Evolutionary conservation across 2,797 vertebrate genomes (phyloP).

Genomic region (Etheostoma perlongum): DNA sequence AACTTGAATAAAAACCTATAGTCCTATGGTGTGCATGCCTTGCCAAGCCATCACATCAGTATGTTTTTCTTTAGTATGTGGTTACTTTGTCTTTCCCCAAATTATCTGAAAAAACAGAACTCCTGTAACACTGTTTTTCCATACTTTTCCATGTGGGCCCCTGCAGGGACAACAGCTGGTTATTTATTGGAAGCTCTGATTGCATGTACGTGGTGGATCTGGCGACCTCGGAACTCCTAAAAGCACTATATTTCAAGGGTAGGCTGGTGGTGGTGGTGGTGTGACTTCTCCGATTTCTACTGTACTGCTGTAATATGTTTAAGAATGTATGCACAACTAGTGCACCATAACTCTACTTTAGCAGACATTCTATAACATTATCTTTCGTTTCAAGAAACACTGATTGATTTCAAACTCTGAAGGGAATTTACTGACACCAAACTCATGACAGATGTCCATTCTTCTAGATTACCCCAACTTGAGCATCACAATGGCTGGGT

Average conservation of each 20-base stretch:
- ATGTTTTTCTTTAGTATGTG: slow-evolving; percentile 63
- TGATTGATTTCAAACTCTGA: slow-evolving; percentile 5
- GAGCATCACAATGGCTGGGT: slow-evolving; percentile 85
- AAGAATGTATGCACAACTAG: neutral
- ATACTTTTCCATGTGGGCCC: slow-evolving; percentile 43
- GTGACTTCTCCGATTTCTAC: neutral
- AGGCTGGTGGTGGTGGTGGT: slow-evolving; percentile 28
- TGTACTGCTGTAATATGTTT: neutral
- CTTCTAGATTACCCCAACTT: slow-evolving; percentile 74
- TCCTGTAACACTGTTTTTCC: slow-evolving; percentile 46
- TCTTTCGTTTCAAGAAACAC: neutral
- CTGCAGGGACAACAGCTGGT: slow-evolving; percentile 65
- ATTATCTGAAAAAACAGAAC: slow-evolving; percentile 43
- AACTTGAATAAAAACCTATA: slow-evolving; percentile 52
- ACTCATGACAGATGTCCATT: slow-evolving; percentile 13
- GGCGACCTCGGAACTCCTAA: slow-evolving; percentile 87
- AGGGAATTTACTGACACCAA: neutral
- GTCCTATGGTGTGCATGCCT: slow-evolving; percentile 36
- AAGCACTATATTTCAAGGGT: slow-evolving; percentile 87
- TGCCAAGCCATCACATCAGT: slow-evolving; percentile 46
- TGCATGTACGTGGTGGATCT: slow-evolving; percentile 89
- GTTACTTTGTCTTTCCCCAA: slow-evolving; percentile 53
- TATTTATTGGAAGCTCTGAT: slow-evolving; percentile 90
- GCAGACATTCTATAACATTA: neutral
- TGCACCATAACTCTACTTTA: neutral